These are phyloP conservation scores for Melanitta fusca DNA, from an alignment of 2,797 vertebrate species.

Conservation along the genomic window DNA sequence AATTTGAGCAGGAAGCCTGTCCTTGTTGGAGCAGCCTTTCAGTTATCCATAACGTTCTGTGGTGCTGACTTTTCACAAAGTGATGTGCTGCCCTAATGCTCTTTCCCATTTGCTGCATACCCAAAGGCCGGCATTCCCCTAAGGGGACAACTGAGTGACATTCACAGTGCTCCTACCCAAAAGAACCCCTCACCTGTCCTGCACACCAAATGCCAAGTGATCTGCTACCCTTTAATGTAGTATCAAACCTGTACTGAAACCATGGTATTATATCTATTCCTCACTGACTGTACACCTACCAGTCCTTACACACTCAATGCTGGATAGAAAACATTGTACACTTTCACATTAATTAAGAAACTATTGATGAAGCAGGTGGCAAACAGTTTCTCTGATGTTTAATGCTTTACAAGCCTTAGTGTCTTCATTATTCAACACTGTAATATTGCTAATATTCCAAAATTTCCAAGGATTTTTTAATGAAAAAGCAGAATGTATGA, in stretches of 20 bases:
- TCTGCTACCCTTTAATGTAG: not conserved
- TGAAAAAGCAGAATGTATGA: not conserved
- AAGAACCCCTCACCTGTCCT: not conserved
- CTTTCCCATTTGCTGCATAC: not conserved
- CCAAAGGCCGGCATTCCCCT: no score
- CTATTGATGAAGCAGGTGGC: not conserved
- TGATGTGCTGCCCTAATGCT: not conserved
- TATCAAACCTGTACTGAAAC: not conserved
- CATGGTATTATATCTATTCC: accelerated
- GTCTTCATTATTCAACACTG: not conserved
- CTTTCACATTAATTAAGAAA: not conserved
- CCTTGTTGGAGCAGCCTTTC: not conserved
- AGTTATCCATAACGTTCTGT: not conserved
- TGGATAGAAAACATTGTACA: not conserved
- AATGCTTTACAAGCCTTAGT: not conserved
- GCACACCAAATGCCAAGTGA: accelerated
- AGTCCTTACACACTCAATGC: not conserved
- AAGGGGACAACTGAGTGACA: not conserved
- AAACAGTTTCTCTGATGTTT: not conserved
- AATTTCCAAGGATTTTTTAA: not conserved
- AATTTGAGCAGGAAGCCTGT: not conserved
- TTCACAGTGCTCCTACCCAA: not conserved
- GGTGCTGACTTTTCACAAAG: not conserved
- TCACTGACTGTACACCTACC: accelerated
- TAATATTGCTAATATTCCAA: not conserved